These are phyloP conservation scores for Notiomystis cincta DNA, from an alignment of 2,113 vertebrate species.

Conservation along the genomic window DNA sequence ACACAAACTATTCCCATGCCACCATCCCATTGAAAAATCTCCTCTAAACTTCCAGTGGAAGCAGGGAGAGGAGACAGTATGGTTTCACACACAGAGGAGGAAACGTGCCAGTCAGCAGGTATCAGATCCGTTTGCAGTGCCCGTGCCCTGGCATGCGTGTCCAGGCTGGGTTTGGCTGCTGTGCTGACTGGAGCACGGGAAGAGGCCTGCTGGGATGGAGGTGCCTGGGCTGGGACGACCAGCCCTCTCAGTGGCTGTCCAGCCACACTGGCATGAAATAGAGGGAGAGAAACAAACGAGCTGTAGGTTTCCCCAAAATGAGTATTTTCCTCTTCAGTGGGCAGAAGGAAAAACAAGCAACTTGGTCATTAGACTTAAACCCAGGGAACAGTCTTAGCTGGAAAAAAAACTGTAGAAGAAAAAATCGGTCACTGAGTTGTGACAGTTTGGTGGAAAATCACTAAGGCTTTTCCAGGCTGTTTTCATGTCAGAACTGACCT, in stretches of 20 bases:
- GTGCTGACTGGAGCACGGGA: rapidly evolving
- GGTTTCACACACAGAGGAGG: background rate
- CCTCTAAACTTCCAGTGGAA: background rate
- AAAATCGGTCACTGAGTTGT: background rate
- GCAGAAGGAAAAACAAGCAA: background rate
- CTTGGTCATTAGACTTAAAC: background rate
- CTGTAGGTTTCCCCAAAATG: background rate
- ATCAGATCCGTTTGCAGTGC: background rate
- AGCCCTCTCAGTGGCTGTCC: background rate
- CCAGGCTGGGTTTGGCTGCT: background rate
- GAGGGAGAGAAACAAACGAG: background rate
- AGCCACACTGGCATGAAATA: rapidly evolving
- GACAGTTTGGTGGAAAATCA: slow-evolving; percentile 23
- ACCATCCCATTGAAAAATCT: background rate
- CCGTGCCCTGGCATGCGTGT: rapidly evolving
- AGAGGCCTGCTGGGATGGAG: background rate
- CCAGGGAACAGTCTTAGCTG: background rate
- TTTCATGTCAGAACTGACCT: slow-evolving; percentile 38
- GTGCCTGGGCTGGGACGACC: background rate
- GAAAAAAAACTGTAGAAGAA: background rate
- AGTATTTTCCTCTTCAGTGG: background rate
- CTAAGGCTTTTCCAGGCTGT: background rate
- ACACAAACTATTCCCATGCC: background rate
- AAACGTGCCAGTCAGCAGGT: background rate
- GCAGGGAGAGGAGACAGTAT: background rate